Evolutionary conservation across 2,797 vertebrate genomes (phyloP).

Genomic region (Nasua narica): DNA sequence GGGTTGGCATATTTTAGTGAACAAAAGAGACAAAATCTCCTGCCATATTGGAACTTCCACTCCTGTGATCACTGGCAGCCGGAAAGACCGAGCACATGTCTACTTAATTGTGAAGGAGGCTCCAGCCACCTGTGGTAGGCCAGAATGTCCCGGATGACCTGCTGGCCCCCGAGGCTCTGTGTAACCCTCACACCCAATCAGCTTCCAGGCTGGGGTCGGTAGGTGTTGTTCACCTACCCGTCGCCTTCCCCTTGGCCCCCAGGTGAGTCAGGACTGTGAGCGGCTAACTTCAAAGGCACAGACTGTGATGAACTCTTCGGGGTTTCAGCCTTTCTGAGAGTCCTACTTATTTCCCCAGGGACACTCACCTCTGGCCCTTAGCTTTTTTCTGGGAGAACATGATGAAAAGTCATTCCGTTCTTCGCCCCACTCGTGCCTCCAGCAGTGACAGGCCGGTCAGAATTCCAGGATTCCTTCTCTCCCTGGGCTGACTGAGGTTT

Average conservation of each 20-base stretch:
- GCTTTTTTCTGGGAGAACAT: not conserved
- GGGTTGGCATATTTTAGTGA: not conserved
- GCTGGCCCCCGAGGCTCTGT: not conserved
- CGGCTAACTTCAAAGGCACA: not conserved
- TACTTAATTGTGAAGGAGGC: not conserved
- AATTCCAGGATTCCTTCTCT: conserved; percentile 12
- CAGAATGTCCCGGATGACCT: not conserved
- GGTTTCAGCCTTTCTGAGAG: not conserved
- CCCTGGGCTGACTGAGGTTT: conserved; percentile 28
- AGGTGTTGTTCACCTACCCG: not conserved
- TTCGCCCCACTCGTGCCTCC: not conserved
- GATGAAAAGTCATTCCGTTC: conserved; percentile 23
- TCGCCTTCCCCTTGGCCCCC: not conserved
- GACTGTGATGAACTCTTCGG: not conserved
- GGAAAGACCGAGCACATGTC: not conserved
- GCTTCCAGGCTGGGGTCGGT: not conserved
- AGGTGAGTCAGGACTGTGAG: not conserved
- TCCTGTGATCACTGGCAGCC: not conserved
- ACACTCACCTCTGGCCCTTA: not conserved
- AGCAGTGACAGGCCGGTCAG: not conserved
- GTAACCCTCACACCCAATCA: not conserved
- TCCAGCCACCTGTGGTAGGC: not conserved
- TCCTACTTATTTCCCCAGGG: not conserved
- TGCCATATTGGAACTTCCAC: not conserved
- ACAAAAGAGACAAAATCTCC: not conserved